Conservation (phyloP, 1,140 invertebrate genomes). For the Drosophila nebulosa region DNA sequence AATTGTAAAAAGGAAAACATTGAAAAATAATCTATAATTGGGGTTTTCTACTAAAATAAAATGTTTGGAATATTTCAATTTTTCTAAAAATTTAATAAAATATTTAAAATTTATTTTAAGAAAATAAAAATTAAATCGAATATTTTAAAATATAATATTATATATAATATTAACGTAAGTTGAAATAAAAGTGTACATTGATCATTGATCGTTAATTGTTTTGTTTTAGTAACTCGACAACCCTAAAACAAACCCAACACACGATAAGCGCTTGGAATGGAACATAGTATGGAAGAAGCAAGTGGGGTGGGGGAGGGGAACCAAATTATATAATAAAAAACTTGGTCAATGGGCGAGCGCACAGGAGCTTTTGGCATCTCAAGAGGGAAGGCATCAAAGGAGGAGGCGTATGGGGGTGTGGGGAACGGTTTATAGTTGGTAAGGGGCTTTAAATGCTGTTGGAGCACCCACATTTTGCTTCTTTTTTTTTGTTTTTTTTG, state of each 20-base stretch:
- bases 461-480: constrained; percentile 30
- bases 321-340: constrained; percentile 23
- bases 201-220: neutral
- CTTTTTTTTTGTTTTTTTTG: neutral
- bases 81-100: too few species aligned
- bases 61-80: too few species aligned
- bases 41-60: too few species aligned
- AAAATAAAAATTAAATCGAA: too few species aligned
- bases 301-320: neutral
- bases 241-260: constrained; percentile 9
- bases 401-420: neutral
- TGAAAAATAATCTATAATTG: too few species aligned
- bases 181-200: neutral
- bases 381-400: neutral
- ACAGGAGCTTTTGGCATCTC: constrained; percentile 15
- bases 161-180: neutral
- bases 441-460: constrained; percentile 17
- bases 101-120: too few species aligned
- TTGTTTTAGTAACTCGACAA: neutral
- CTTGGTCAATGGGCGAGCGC: constrained; percentile 29
- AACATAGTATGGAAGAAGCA: constrained; percentile 19
- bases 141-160: too few species aligned
- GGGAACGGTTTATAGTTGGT: neutral
- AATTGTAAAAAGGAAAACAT: too few species aligned
- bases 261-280: constrained; percentile 47